Base-by-base conservation (phyloP, 1,140 invertebrate species). In the Eurosta solidaginis region DNA sequence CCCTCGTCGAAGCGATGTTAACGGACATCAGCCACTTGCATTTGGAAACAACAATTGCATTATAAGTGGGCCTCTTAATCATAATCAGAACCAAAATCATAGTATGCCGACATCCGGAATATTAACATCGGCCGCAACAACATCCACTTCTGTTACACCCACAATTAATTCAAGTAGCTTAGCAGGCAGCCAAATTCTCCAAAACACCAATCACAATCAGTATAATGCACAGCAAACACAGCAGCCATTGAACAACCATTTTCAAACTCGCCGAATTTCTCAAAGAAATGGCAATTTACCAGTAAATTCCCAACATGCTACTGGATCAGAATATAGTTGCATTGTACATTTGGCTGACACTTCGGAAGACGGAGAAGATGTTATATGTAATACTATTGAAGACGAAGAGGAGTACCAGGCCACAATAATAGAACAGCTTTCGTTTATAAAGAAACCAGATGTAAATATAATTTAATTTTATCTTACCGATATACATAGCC, bases 381-480 rank as follows among this genome's bases (percentile, higher is more conserved):
- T 44, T 5, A 74, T 17, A 3, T 45, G 22, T 54, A 92, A 92
- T 47, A 91, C 90, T 68, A 91, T 92, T 75, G 92, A 92, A 77
- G 92, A 93, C 80, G 92, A 93, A 79, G 93, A 94, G 79, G 90
- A 91, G 78, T 90, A 90, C 44, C 89, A 92, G 80, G 27, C 49
- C 1, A 59, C 83, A 1, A 88, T 93, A 22, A 90, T 92, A 17
- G 93, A 94, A 82, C 88, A 93, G 82, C 88, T 95, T 74, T 94
- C 93, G 27, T 91, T 92, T 73, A 92, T 94, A 82, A 91, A 93
- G 81, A 91, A 92, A 82, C 94, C 94, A 76, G 91, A 92, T 89
- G 93, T 93, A 83, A 84, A 82, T 81, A 80, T 22, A 27, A 75
- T 20, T 74, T 20, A 17, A 73, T 9, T 47, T 27, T 47, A 27